phyloP scores from a whole-genome alignment of 2,888 invertebrate genomes.

The Athalia rosae region DNA sequence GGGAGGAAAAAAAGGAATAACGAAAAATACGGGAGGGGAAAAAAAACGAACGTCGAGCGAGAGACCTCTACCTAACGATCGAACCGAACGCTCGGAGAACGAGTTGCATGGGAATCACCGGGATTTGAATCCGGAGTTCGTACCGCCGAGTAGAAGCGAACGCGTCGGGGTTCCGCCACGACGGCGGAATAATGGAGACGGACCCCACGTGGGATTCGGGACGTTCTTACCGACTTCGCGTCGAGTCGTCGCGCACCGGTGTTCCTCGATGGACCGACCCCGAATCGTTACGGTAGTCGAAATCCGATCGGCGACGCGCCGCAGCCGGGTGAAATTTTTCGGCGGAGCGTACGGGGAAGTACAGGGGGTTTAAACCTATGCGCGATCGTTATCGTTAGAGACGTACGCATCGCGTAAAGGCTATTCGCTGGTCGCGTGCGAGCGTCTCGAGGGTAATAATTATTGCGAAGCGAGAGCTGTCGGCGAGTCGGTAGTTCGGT shows the following conservation, averaged over 20 bases:
- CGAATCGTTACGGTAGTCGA: too few species aligned
- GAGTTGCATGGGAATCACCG: slow-evolving; percentile 5
- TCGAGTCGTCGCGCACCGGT: too few species aligned
- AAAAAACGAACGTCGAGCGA: neutral
- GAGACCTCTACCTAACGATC: neutral
- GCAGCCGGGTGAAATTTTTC: too few species aligned
- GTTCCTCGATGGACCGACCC: too few species aligned
- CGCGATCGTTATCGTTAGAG: too few species aligned
- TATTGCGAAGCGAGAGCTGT: neutral
- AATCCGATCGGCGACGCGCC: too few species aligned
- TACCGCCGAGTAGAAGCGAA: neutral
- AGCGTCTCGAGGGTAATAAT: neutral
- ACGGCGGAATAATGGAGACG: neutral
- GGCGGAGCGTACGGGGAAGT: too few species aligned
- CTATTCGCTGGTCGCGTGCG: too few species aligned
- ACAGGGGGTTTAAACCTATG: too few species aligned
- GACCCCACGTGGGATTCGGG: too few species aligned
- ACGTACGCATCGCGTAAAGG: too few species aligned
- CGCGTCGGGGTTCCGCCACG: neutral
- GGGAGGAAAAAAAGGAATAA: slow-evolving; percentile 10
- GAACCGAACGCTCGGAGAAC: neutral
- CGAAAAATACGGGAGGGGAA: neutral
- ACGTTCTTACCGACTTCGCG: too few species aligned
- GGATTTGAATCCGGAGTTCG: slow-evolving; percentile 17
- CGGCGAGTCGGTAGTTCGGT: neutral